Conservation (phyloP, 1,140 invertebrate species). For the Apis dorsata region DNA sequence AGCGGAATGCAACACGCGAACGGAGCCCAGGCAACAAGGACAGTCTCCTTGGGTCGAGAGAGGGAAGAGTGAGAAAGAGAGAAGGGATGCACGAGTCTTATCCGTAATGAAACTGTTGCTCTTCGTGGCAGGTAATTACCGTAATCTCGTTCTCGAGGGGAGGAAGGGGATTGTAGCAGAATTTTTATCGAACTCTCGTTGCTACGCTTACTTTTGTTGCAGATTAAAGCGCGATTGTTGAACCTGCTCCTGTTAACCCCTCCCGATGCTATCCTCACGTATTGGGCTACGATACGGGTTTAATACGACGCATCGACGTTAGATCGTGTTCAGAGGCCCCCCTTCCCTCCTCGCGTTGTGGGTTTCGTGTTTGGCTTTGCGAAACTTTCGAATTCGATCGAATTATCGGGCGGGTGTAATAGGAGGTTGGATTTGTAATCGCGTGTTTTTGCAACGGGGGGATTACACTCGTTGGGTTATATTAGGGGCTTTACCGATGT, state of each 20-base stretch:
- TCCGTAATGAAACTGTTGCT: slow-evolving; percentile 48
- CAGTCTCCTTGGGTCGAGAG: slow-evolving; percentile 12
- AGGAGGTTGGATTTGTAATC: too few relatives aligned
- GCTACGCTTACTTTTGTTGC: background rate
- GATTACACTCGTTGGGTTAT: too few relatives aligned
- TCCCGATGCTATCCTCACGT: background rate
- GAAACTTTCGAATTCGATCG: too few relatives aligned
- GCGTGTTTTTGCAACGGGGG: too few relatives aligned
- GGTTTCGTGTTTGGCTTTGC: too few relatives aligned
- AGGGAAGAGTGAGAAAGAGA: background rate
- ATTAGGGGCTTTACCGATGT: too few relatives aligned
- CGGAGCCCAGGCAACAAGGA: background rate
- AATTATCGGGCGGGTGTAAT: too few relatives aligned
- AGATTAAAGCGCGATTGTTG: background rate
- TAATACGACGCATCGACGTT: background rate
- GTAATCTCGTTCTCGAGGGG: slow-evolving; percentile 22
- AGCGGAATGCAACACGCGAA: slow-evolving; percentile 22
- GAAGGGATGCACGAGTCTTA: slow-evolving; percentile 27
- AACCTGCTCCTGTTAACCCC: background rate
- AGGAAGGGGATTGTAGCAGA: background rate
- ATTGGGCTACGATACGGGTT: background rate
- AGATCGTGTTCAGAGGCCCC: background rate
- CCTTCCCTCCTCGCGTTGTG: background rate
- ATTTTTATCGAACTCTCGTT: slow-evolving; percentile 27
- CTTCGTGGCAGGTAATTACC: slow-evolving; percentile 46